A percentile compares a stretch with the other conserved stretches of the same genome.
Conservation (phyloP, 2,797 vertebrate genomes). For the Argya squamiceps region DNA sequence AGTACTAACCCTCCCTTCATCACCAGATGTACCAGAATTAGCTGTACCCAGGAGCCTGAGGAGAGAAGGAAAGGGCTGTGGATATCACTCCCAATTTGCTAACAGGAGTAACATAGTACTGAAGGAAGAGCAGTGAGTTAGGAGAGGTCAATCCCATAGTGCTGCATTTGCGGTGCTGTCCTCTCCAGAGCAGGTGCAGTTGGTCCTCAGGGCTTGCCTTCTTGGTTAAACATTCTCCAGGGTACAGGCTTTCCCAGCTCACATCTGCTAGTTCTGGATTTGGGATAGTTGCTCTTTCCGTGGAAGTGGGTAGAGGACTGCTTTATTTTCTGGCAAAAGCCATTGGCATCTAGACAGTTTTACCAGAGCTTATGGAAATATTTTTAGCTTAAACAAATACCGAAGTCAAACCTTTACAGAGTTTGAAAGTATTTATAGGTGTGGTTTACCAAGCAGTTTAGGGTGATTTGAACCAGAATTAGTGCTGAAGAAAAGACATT, state of each 20-base stretch:
- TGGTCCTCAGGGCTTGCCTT: neutral
- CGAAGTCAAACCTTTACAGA: neutral
- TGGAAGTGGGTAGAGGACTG: neutral
- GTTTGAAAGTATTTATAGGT: neutral
- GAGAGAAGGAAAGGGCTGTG: neutral
- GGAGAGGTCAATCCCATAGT: neutral
- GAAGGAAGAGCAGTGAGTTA: neutral
- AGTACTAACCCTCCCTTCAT: neutral
- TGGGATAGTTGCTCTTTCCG: neutral
- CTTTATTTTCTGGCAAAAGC: neutral
- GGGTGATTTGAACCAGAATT: neutral
- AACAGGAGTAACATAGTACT: neutral
- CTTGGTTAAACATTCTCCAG: neutral
- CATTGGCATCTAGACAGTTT: neutral
- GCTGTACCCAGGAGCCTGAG: neutral
- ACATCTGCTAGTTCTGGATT: neutral
- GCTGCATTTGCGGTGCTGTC: neutral
- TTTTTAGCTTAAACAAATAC: neutral
- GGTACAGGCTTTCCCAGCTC: neutral
- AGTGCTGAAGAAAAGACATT: neutral
- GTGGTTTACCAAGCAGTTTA: neutral
- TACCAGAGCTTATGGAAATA: neutral
- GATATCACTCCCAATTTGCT: neutral
- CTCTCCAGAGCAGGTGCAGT: neutral
- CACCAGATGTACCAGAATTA: neutral